Conservation (phyloP, 35 echinoderm and acorn worm species). For the Apostichopus japonicus region DNA sequence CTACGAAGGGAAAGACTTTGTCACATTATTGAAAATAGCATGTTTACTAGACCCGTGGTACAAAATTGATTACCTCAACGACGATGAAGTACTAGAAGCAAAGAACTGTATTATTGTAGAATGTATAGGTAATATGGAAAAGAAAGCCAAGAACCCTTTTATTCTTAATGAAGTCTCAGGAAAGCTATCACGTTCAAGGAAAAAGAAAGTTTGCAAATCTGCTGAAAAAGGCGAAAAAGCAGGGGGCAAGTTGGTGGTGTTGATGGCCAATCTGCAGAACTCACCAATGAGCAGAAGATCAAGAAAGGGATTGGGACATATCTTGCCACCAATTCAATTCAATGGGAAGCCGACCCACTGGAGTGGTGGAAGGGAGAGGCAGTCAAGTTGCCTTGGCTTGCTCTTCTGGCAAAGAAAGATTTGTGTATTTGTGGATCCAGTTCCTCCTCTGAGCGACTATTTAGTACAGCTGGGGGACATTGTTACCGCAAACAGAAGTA, state of each 20-base stretch:
- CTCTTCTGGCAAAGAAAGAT: slow-evolving; percentile 33
- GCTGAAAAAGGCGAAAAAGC: slow-evolving; percentile 25
- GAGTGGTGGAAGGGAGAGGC: slow-evolving; percentile 19
- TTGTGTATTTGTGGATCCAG: too few relatives aligned
- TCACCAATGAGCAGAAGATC: not conserved
- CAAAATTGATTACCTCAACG: not conserved
- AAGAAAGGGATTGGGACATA: slow-evolving; percentile 6
- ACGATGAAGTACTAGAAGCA: not conserved
- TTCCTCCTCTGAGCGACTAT: too few relatives aligned
- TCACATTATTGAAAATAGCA: not conserved
- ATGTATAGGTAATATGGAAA: not conserved
- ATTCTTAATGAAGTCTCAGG: not conserved
- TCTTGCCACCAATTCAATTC: not conserved
- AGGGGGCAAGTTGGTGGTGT: not conserved
- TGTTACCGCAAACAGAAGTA: too few relatives aligned
- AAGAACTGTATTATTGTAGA: not conserved
- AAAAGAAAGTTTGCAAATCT: not conserved
- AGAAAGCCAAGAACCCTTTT: not conserved
- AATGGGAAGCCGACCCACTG: slow-evolving; percentile 13
- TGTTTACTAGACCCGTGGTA: slow-evolving; percentile 16
- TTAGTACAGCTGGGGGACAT: too few relatives aligned
- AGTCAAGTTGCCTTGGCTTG: slow-evolving; percentile 20
- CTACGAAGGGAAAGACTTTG: not conserved
- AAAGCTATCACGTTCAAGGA: slow-evolving; percentile 7
- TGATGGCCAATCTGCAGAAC: not conserved